These are phyloP conservation scores for Amphiprion percula DNA, from an alignment of 2,113 vertebrate genomes.

Conservation along the genomic window DNA sequence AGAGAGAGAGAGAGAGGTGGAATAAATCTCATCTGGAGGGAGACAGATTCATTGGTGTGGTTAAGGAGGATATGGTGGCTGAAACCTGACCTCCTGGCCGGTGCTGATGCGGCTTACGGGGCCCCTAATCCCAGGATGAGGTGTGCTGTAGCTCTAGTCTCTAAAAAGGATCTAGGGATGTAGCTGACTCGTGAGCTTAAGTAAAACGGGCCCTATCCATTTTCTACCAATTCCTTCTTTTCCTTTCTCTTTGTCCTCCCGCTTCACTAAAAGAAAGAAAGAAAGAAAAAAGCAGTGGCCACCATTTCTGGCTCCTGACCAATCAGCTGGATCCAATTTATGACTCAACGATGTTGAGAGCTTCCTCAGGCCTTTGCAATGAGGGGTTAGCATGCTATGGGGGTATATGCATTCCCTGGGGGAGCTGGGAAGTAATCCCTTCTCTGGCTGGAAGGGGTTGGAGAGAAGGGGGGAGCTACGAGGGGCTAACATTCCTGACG, in stretches of 20 bases:
- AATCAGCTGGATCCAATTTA: constrained; percentile 84
- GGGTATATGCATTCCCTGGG: constrained; percentile 62
- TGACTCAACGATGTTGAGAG: constrained; percentile 66
- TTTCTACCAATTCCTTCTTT: constrained; percentile 18
- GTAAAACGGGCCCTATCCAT: constrained; percentile 50
- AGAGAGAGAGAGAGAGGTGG: constrained; percentile 16
- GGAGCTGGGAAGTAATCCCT: constrained; percentile 58
- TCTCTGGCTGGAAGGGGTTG: constrained; percentile 37
- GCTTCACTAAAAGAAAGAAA: constrained; percentile 18
- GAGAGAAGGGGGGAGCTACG: background rate
- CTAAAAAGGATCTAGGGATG: constrained; percentile 64
- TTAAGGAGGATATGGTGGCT: constrained; percentile 60
- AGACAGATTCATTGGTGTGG: constrained; percentile 56
- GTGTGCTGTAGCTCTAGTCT: constrained; percentile 54
- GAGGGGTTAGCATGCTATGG: constrained; percentile 76
- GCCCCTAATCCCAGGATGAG: constrained; percentile 72
- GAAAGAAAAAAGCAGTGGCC: constrained; percentile 31
- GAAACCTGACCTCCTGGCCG: constrained; percentile 68
- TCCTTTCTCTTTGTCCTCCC: constrained; percentile 2
- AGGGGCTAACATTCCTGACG: constrained; percentile 70
- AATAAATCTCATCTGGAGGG: constrained; percentile 64
- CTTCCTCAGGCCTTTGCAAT: constrained; percentile 67
- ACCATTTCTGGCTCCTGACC: constrained; percentile 74
- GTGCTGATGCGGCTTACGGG: constrained; percentile 64
- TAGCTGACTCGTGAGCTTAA: constrained; percentile 49